Conservation (phyloP, 2,113 vertebrate species). For the Pithys albifrons region DNA sequence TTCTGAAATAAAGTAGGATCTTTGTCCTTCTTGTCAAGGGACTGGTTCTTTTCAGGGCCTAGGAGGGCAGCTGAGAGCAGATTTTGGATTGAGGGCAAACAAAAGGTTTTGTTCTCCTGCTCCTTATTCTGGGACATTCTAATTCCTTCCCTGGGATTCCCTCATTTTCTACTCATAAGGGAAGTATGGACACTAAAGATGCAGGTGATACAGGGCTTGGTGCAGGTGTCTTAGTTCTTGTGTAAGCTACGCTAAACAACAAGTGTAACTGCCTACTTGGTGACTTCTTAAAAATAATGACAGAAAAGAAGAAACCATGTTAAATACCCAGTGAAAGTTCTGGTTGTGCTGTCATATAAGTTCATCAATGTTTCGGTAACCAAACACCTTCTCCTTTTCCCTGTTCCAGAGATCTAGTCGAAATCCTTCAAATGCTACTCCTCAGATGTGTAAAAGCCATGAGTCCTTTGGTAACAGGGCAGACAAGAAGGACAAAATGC, state of each 20-base stretch:
- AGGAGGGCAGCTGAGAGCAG: not conserved
- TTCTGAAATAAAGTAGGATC: not conserved
- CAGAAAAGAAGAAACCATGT: not conserved
- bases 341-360: not conserved
- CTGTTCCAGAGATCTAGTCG: slow-evolving; percentile 86
- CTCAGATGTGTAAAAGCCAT: slow-evolving; percentile 89
- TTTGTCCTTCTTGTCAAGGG: not conserved
- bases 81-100: not conserved
- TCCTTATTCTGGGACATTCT: not conserved
- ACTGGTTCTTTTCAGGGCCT: not conserved
- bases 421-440: slow-evolving; percentile 82
- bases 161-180: not conserved
- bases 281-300: not conserved
- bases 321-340: not conserved
- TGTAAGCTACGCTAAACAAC: not conserved
- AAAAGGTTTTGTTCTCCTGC: not conserved
- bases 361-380: not conserved
- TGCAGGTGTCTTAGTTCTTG: not conserved
- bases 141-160: not conserved
- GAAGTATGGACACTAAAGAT: not conserved
- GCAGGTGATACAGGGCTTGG: not conserved
- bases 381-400: not conserved
- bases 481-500: slow-evolving; percentile 96
- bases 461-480: slow-evolving; percentile 94
- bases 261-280: not conserved